Conservation (phyloP, 64 coral and sea anemone genomes). For the Actinia tenebrosa region DNA sequence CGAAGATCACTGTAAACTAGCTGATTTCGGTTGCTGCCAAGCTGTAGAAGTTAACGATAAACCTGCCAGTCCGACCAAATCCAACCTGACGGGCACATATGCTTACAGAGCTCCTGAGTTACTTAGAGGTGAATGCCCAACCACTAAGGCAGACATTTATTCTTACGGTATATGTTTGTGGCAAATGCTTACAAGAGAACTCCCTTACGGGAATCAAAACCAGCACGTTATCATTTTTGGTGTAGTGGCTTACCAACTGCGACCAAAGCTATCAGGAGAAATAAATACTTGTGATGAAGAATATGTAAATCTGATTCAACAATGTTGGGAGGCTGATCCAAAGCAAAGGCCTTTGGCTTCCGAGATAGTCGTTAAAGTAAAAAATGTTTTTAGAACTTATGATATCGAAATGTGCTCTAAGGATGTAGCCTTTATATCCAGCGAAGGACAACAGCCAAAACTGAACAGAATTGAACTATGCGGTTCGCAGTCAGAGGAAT, state of each 20-base stretch:
- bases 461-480: slow-evolving; percentile 7
- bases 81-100: slow-evolving; percentile 94
- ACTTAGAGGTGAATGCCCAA: slow-evolving; percentile 80
- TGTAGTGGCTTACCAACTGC: slow-evolving; percentile 86
- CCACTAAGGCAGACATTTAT: slow-evolving; percentile 94
- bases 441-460: not conserved
- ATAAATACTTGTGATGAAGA: slow-evolving; percentile 53
- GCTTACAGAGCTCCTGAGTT: slow-evolving; percentile 95
- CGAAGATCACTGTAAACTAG: slow-evolving; percentile 90
- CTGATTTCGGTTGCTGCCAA: slow-evolving; percentile 96
- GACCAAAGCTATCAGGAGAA: slow-evolving; percentile 61
- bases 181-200: slow-evolving; percentile 92
- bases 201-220: slow-evolving; percentile 93
- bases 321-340: slow-evolving; percentile 90
- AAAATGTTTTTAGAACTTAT: slow-evolving; percentile 41
- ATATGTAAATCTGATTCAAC: slow-evolving; percentile 90
- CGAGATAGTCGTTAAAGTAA: slow-evolving; percentile 60
- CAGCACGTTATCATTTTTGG: slow-evolving; percentile 97
- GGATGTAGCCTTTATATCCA: not conserved
- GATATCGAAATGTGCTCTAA: slow-evolving; percentile 16
- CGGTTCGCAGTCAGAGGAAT: not conserved
- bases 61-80: slow-evolving; percentile 97
- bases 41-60: slow-evolving; percentile 83
- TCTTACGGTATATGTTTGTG: slow-evolving; percentile 94
- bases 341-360: slow-evolving; percentile 74